These are phyloP conservation scores for Passer domesticus DNA, from an alignment of 2,113 vertebrate genomes.

Conservation along the genomic window DNA sequence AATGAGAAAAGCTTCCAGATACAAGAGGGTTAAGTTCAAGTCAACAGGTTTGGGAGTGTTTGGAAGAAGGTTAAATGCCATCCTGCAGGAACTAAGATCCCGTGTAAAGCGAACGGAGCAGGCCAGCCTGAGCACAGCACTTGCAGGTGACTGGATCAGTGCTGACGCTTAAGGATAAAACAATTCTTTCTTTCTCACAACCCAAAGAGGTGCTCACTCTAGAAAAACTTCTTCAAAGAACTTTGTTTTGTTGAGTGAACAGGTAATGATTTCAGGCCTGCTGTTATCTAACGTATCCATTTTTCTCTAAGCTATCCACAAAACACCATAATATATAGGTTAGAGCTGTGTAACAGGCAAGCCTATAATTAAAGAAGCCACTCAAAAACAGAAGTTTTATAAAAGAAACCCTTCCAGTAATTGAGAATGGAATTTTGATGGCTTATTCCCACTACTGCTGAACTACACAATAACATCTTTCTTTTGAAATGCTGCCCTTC, in stretches of 20 bases:
- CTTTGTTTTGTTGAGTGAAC: background rate
- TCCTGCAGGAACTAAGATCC: background rate
- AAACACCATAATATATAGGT: slow-evolving; percentile 22
- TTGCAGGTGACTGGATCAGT: background rate
- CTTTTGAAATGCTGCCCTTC: slow-evolving; percentile 47
- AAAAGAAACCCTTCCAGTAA: slow-evolving; percentile 51
- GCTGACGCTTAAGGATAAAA: background rate
- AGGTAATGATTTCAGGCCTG: slow-evolving; percentile 12
- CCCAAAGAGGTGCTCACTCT: background rate
- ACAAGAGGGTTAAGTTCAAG: background rate
- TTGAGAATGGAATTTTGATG: slow-evolving; percentile 48
- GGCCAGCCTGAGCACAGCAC: fast-evolving
- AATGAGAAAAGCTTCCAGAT: background rate
- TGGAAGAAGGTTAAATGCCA: background rate
- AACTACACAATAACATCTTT: slow-evolving; percentile 22
- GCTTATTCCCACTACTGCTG: slow-evolving; percentile 1
- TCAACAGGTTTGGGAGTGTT: background rate
- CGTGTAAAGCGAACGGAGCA: background rate
- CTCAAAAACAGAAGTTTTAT: slow-evolving; percentile 38
- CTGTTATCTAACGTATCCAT: slow-evolving; percentile 24
- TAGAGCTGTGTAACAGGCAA: slow-evolving; percentile 13
- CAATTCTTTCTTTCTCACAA: background rate
- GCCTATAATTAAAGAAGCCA: slow-evolving; percentile 56
- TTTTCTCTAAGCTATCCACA: slow-evolving; percentile 32
- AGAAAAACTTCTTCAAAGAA: slow-evolving; percentile 5